A percentile compares a stretch with the other conserved stretches of the same genome.
These are phyloP conservation scores for Microctenopoma steveboyesi DNA, from an alignment of 2,797 vertebrate species.

Conservation along the genomic window DNA sequence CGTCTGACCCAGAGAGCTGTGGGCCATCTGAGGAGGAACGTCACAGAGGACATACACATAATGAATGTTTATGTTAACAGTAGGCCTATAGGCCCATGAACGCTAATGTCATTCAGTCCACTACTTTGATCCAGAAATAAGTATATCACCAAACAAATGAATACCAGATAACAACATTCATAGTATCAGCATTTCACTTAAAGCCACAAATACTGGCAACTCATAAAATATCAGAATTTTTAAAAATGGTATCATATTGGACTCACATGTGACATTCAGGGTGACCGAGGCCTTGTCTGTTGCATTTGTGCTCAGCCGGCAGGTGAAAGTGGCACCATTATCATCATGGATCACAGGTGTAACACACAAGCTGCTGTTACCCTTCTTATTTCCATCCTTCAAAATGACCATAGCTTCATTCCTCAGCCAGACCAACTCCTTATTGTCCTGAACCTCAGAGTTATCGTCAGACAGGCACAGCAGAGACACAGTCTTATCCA, in stretches of 20 bases:
- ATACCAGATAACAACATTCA: too few relatives aligned
- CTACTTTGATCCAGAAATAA: neutral
- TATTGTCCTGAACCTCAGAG: neutral
- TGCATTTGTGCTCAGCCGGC: conserved; percentile 78
- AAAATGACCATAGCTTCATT: conserved; percentile 75
- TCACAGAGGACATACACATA: neutral
- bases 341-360: conserved; percentile 79
- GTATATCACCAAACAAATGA: neutral
- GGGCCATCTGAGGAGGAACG: conserved; percentile 83
- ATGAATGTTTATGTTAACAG: neutral
- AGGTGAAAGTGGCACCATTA: conserved; percentile 85
- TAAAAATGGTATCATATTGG: neutral
- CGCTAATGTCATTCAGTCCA: neutral
- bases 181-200: neutral
- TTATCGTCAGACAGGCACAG: conserved; percentile 52
- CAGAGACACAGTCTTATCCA: conserved; percentile 69
- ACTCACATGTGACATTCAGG: conserved; percentile 92
- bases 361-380: conserved; percentile 87
- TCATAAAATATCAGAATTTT: too few relatives aligned
- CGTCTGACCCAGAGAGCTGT: conserved; percentile 70
- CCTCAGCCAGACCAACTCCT: conserved; percentile 89
- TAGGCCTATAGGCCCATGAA: too few relatives aligned
- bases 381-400: conserved; percentile 81
- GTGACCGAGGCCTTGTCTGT: conserved; percentile 78
- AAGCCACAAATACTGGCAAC: neutral